Evolutionary conservation across 2,888 invertebrate genomes (phyloP), one percentile per base, ranked within the genome.

Genomic region (Metopia argyrocephala): DNA sequence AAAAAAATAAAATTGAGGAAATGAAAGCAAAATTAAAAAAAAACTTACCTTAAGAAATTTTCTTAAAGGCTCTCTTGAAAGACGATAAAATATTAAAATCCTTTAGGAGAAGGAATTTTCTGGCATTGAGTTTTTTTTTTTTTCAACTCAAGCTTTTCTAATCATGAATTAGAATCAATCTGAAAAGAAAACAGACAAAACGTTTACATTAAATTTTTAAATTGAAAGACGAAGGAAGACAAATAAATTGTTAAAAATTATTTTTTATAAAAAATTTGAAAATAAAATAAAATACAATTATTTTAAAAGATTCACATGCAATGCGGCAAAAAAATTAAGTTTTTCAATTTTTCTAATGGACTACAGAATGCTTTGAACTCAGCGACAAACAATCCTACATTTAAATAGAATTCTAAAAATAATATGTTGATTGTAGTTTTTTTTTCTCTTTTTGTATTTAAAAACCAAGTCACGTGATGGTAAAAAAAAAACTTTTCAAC

Each of bases 291-390:
- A 54, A 68, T 54, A 21, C 23, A 79, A 76, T 50, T 48, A 61
- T 56, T 79, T 65, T 31, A 38, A 69, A 71, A 69, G 56, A 27
- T 70, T 61, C 45, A 46, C 68, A 57, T 56, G 81, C 81, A 74
- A 78, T 81, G 81, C 81, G 81, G 74, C 76, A 78, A 50, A 56
- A 65, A 74, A 78, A 70, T 70, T 56, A 65, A 73, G 46, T 52
- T 73, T 70, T 70, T 12, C n/a, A n/a, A n/a, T n/a, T n/a, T n/a
- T n/a, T n/a, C n/a, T n/a, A n/a, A n/a, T 31, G 28, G 46, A 50
- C 38, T 28, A 38, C 50, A 52, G 21, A 25, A 25, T 18, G 45
- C 27, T 20, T 38, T 50, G 5, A n/a, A 57, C 23, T 25, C 21
- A 50, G n/a, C 7, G 6, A 38, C 2, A 52, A 45, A 21, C 15